Percentiles rank a stretch among this genome's conserved stretches.
Conservation (phyloP, 2,113 vertebrate species). For the Patagioenas fasciata region DNA sequence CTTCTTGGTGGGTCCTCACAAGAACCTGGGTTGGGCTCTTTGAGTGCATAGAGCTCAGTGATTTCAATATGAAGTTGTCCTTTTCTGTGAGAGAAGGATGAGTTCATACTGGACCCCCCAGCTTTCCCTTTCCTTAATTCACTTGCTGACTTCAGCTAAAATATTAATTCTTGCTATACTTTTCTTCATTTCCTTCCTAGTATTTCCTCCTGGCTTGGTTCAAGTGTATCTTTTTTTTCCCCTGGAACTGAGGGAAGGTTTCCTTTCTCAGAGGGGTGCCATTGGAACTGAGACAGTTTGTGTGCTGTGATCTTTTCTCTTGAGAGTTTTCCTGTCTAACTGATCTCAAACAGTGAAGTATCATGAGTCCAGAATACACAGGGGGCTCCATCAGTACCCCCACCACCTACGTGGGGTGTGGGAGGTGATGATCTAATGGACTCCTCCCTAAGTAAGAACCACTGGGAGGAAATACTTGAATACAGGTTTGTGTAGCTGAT, state of each 20-base stretch:
- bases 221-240: neutral
- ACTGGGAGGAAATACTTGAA: neutral
- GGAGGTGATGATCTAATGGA: neutral
- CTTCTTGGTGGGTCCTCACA: neutral
- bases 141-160: neutral
- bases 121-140: neutral
- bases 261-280: neutral
- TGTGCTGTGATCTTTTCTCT: neutral
- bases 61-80: neutral
- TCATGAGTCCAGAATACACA: neutral
- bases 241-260: neutral
- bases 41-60: neutral
- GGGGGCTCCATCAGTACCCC: neutral
- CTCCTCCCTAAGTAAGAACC: neutral
- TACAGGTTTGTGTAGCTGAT: neutral
- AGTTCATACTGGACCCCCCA: neutral
- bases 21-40: neutral
- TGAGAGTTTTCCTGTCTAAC: neutral
- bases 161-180: neutral
- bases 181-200: neutral
- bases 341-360: neutral
- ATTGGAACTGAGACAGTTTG: neutral
- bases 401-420: accelerated
- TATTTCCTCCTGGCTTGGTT: neutral
- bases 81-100: neutral